Evolutionary conservation across 2,888 invertebrate genomes (phyloP), one percentile per base, ranked within the genome.

Genomic region (Calliphora vomitoria): DNA sequence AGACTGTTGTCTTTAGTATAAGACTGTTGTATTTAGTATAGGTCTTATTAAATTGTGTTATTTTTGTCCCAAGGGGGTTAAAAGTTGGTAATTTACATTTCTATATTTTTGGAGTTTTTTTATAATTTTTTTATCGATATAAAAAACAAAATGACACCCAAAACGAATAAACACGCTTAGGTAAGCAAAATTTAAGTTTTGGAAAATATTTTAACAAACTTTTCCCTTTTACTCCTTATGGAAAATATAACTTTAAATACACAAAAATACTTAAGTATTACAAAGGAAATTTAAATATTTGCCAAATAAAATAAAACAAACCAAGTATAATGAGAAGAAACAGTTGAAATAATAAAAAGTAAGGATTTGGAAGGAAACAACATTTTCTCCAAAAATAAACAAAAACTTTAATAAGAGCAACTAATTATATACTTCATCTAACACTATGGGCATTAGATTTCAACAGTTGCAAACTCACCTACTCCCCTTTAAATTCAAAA

Each of bases 131-230:
- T 44, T 20, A 15, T 82, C 44, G 62, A 80, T 60, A 80, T 53
- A 72, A 81, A 75, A 68, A 13, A 15, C n/a, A 8, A 71, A 85
- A 87, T 72, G 66, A 82, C 79, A 87, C 83, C 79, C 86, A 88
- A 88, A 88, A 78, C 85, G 76, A 72, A 88, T 88, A 87, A 87
- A 89, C 76, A 78, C 64, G 89, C 86, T 89, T 87, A 82, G 82
- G 87, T 85, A 86, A 88, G 88, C 88, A 86, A 84, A 89, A 81
- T 69, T 79, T 72, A 18, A 50, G 58, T 76, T 76, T 76, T 18
- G 8, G 8, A 3, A 66, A 41, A 20, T 41, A 11, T 64, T 38
- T 64, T 2, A 13, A 53, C 4, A 38, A 25, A 25, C 25, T 15
- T 35, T 50, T 50, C 6, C 47, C 2, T 25, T 44, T 69, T 31